Evolutionary conservation across 2,113 vertebrate species (phyloP), one percentile per base, ranked within the genome.

Genomic region (Dipodomys merriami): DNA sequence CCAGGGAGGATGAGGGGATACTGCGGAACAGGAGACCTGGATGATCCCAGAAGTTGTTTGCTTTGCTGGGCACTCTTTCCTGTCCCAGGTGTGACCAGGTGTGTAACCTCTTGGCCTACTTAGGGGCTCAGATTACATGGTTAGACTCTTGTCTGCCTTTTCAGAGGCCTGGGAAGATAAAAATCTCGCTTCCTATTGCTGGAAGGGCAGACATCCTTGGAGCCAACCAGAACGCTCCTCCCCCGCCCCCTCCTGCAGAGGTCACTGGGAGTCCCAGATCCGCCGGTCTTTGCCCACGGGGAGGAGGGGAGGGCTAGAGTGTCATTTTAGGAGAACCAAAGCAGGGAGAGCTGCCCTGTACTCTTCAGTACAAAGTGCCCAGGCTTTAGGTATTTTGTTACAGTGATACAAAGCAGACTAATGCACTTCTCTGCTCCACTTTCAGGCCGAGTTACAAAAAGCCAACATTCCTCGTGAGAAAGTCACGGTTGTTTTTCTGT

Each of bases 11-110:
- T 57, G 53, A 16, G 53, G 53, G 12, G 25, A 20, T 49, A 15
- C 23, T 53, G 74, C n/a, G 0, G 19, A 10, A 10, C 0, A 7
- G 23, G n/a, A 0, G 1, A 7, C 39, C n/a, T 3, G 2, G 49
- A 4, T 35, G 44, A 77, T 44, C 29, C 72, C 35, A 68, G 57
- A 85, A 46, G 68, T 23, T 10, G 20, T 57, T 39, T 72, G 91
- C 15, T 71, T 13, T 11, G 12, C 62, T 0, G 0, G 49, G 67
- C 2, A 49, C 9, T 23, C 6, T n/a, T 12, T 15, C 23, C 22
- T 23, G 33, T 68, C 33, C 20, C 12, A 46, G 13, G 46, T 57
- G 30, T n/a, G 76, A 62, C 22, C 30, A 46, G 20, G 15, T 30
- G 15, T 30, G 44, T 29, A 27, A 79, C 9, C 18, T 23, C 30